Evolutionary conservation across 1,140 invertebrate species (phyloP).

Genomic region (Musca domestica): DNA sequence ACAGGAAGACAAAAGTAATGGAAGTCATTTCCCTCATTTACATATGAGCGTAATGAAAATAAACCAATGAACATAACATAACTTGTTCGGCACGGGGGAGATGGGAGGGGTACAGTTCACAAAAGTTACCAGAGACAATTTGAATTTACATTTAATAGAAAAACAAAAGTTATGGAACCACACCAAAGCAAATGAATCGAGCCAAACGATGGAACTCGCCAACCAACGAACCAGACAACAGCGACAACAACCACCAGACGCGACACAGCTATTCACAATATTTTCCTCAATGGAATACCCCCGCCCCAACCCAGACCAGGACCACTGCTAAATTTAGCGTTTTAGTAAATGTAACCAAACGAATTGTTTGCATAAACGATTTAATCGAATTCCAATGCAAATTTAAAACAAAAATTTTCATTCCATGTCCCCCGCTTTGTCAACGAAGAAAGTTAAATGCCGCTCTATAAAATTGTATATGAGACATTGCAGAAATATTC

Average conservation of each 20-base stretch:
- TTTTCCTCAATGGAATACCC: too few species aligned
- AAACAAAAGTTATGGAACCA: too few species aligned
- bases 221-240: too few species aligned
- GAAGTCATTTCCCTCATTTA: not conserved
- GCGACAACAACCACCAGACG: too few species aligned
- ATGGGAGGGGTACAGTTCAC: conserved; percentile 26
- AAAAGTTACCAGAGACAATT: not conserved
- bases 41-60: not conserved
- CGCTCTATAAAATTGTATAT: not conserved
- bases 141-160: not conserved
- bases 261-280: too few species aligned
- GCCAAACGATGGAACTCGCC: too few species aligned
- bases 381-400: conserved; percentile 55
- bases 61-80: conserved; percentile 39
- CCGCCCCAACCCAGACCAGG: not conserved
- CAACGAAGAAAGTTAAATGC: conserved; percentile 13
- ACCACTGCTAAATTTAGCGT: conserved; percentile 10
- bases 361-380: conserved; percentile 55
- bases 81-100: conserved; percentile 35
- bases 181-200: too few species aligned
- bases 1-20: not conserved
- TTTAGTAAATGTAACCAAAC: conserved; percentile 40
- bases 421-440: conserved; percentile 38
- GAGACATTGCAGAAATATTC: not conserved
- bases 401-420: conserved; percentile 53